Conservation (phyloP, 2,888 invertebrate genomes). For the Hydraecia micacea region DNA sequence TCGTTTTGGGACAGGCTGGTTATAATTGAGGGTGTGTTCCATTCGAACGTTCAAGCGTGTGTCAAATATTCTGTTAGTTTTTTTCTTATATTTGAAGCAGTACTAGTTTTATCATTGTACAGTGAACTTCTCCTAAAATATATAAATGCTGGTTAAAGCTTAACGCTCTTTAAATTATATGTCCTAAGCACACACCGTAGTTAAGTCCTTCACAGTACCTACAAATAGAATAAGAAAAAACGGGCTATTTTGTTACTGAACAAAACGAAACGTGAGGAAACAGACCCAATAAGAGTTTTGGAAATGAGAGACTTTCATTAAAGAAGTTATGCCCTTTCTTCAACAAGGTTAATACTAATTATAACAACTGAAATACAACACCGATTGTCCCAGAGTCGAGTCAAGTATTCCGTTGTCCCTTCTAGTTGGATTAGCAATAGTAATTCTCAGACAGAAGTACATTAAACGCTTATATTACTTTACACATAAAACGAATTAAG, state of each 20-base stretch:
- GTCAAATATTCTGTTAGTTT: too few relatives aligned
- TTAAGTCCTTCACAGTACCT: too few relatives aligned
- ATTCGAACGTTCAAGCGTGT: too few relatives aligned
- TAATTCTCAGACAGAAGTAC: constrained; percentile 65
- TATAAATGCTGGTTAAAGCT: too few relatives aligned
- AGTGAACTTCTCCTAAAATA: too few relatives aligned
- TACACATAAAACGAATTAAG: constrained; percentile 77
- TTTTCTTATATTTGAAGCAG: too few relatives aligned
- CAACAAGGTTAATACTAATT: background rate
- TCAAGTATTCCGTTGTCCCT: background rate
- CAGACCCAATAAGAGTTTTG: background rate
- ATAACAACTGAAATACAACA: background rate
- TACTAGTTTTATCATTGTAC: too few relatives aligned
- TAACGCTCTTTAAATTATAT: too few relatives aligned
- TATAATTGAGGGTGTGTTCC: too few relatives aligned
- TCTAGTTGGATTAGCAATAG: constrained; percentile 37
- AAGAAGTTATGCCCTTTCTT: background rate
- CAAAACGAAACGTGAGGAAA: background rate
- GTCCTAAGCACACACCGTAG: too few relatives aligned
- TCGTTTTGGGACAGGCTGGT: too few relatives aligned
- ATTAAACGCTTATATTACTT: constrained; percentile 75
- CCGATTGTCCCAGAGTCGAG: background rate
- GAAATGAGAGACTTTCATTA: background rate
- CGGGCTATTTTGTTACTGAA: background rate
- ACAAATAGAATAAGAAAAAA: background rate